A percentile compares a stretch with the other conserved stretches of the same genome.
Evolutionary conservation across 2,113 vertebrate genomes (phyloP).

Genomic region (Bombycilla garrulus): DNA sequence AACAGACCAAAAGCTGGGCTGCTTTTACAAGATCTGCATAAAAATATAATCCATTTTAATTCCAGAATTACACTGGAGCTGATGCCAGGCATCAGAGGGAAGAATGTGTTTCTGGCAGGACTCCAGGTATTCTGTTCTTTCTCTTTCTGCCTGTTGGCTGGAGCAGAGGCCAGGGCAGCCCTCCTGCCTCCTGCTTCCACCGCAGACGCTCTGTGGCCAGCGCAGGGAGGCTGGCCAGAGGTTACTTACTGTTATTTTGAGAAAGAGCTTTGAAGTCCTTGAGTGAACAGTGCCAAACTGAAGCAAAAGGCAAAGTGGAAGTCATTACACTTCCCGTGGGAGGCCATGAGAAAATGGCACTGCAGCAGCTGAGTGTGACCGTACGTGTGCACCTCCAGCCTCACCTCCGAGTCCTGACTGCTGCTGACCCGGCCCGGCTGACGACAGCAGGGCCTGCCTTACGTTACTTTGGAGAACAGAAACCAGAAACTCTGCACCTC

Average conservation of each 20-base stretch:
- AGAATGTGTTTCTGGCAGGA: conserved; percentile 13
- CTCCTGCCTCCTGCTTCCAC: neutral
- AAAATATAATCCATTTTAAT: conserved; percentile 9
- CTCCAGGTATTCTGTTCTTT: neutral
- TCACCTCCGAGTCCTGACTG: neutral
- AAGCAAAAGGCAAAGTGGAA: neutral
- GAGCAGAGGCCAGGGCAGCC: neutral
- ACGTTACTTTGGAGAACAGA: neutral
- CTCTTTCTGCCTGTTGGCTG: neutral
- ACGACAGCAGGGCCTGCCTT: neutral
- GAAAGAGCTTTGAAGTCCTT: neutral
- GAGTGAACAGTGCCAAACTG: neutral
- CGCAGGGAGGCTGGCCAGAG: neutral
- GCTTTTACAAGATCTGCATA: neutral
- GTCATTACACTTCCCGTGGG: neutral
- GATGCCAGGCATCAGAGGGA: conserved; percentile 4
- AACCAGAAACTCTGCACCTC: neutral
- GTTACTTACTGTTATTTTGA: neutral
- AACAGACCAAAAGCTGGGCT: neutral
- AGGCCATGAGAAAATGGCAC: neutral
- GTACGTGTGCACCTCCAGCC: neutral
- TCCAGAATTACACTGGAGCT: neutral
- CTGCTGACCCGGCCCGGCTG: neutral
- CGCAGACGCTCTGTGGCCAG: accelerated
- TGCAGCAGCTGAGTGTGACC: neutral